Evolutionary conservation across 1,140 invertebrate species (phyloP), one percentile per base, ranked within the genome.

Genomic region (Philaenus spumarius): DNA sequence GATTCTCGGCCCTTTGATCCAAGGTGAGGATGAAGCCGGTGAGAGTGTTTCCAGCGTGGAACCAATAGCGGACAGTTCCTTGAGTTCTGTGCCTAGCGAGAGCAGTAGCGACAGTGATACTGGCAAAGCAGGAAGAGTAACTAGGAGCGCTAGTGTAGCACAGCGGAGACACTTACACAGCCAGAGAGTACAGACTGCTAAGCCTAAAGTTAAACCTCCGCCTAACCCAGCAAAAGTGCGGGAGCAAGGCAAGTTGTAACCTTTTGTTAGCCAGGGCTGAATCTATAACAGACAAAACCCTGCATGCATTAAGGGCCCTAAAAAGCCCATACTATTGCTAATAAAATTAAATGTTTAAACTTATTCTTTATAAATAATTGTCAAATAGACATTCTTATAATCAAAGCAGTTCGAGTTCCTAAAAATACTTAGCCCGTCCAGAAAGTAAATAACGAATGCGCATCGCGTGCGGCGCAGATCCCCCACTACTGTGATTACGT

Each of bases 201-300:
- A 81, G 70, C 73, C 70, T 3, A 84, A 82, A 57, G 73, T 75
- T 30, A 77, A 75, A 67, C 70, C 71, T 19, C 70, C 72, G 55
- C 65, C 65, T 62, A 63, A 69, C 66, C 65, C 73, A 2, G 71
- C 72, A 24, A 85, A 83, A 69, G 83, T 86, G 66, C 78, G 83
- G 64, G 85, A 89, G 71, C 86, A 89, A 81, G 85, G 83, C 80
- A 67, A 59, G 47, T 64, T 30, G 26, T n/a, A n/a, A n/a, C n/a
- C n/a, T n/a, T n/a, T n/a, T n/a, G n/a, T n/a, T n/a, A n/a, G n/a
- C n/a, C n/a, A n/a, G n/a, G n/a, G n/a, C n/a, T n/a, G n/a, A n/a
- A n/a, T n/a, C n/a, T n/a, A n/a, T n/a, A n/a, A n/a, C n/a, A n/a
- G n/a, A n/a, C n/a, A n/a, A n/a, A n/a, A n/a, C n/a, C n/a, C n/a